Evolutionary conservation across 2,113 vertebrate genomes (phyloP), one percentile per base, ranked within the genome.

Genomic region (Aldabrachelys gigantea): DNA sequence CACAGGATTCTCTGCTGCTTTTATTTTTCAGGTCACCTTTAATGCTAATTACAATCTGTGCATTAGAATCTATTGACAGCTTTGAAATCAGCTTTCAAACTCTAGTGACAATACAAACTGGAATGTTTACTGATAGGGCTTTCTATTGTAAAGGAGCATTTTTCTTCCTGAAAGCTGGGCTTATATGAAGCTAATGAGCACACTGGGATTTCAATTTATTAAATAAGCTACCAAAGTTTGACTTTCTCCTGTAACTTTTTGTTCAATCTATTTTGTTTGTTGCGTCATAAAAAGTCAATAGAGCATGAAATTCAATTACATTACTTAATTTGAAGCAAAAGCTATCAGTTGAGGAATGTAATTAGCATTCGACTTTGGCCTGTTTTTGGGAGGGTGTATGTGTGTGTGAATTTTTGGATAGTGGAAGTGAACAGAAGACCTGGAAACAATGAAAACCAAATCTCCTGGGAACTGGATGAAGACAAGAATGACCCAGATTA

Each of bases 361-460:
- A 47, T 24, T 93, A 92, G 52, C 14, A 52, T 87, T 93, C 56
- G 75, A 89, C 69, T 84, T 24, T 80, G 10, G 1, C 5, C 50
- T 38, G 35, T 38, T 24, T 24, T 35, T 69, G 14, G 13, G 11
- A 9, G 62, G 6, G 14, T 35, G 10, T 41, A 25, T 69, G 25
- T 57, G 24, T 29, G 9, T 25, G 27, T 31, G 59, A 35, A 8
- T n/a, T 14, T 75, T 87, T 87, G 17, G 17, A 4, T 88, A 89
- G 10, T 8, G 3, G 31, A 47, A 93, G 62, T 82, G 49, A 83
- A 27, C 56, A 75, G 85, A 91, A 14, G 82, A 82, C 24, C 56
- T 93, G 76, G 89, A 62, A 88, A 84, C 31, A 79, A 81, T 80
- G 75, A 92, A 95, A 97, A 79, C 54, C 54, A 93, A 92, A 31